Evolutionary conservation across 2,797 vertebrate species (phyloP).

Genomic region (Valencia hispanica): DNA sequence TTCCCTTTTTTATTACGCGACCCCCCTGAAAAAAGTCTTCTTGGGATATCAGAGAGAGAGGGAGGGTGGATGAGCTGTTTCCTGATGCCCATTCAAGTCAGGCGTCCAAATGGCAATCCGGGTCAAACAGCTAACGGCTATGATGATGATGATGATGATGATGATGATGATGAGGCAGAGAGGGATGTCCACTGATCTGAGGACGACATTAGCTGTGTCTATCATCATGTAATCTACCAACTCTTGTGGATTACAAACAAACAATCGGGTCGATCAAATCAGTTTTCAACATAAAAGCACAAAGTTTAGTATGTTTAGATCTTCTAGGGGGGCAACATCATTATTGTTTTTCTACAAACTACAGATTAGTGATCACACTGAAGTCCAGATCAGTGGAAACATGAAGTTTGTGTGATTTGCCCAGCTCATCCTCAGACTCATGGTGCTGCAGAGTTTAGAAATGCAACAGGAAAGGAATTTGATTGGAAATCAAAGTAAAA

Average conservation of each 20-base stretch:
- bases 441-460: conserved; percentile 13
- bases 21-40: conserved; percentile 49
- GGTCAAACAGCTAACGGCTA: conserved; percentile 42
- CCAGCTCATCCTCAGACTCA: conserved; percentile 8
- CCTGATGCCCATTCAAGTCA: conserved; percentile 38
- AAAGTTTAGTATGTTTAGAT: neutral
- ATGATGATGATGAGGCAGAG: conserved; percentile 23
- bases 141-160: conserved; percentile 16
- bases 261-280: neutral
- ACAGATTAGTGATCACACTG: neutral
- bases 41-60: conserved; percentile 46
- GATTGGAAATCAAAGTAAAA: neutral
- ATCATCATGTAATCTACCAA: neutral
- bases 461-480: neutral
- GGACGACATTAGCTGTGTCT: neutral
- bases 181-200: neutral
- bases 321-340: neutral
- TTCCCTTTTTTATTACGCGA: conserved; percentile 40
- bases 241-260: conserved; percentile 1
- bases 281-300: neutral
- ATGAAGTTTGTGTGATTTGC: conserved; percentile 7
- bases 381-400: neutral
- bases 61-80: conserved; percentile 38
- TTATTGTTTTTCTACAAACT: neutral
- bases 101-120: conserved; percentile 40